Conservation (phyloP, 2,113 vertebrate species). For the Phalacrocorax aristotelis region DNA sequence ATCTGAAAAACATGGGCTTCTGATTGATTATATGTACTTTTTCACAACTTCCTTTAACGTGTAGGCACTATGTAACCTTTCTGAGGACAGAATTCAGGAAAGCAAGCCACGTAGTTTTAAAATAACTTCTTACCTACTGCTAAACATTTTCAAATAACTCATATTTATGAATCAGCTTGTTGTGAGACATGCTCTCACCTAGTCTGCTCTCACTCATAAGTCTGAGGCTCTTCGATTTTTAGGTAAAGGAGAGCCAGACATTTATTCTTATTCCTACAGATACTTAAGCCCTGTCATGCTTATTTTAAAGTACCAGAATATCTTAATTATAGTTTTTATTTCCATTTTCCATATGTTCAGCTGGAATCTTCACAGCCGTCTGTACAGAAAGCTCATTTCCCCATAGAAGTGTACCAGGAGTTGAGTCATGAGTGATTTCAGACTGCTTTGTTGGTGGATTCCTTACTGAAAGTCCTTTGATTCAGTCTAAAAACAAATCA, state of each 20-base stretch:
- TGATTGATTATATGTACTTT: not conserved
- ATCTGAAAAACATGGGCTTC: not conserved
- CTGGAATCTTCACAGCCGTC: not conserved
- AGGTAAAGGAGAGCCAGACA: not conserved
- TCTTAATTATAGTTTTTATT: not conserved
- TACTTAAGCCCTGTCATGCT: not conserved
- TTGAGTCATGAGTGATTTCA: not conserved
- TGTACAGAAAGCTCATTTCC: not conserved
- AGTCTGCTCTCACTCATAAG: not conserved
- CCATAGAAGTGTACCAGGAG: not conserved
- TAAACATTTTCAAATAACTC: not conserved
- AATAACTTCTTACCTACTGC: not conserved
- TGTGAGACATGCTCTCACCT: not conserved
- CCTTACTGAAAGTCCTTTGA: not conserved
- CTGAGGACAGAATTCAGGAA: not conserved
- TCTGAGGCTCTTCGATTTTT: not conserved
- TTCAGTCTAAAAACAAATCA: not conserved
- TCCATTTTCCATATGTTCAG: not conserved
- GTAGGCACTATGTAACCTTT: not conserved
- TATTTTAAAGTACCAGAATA: not conserved
- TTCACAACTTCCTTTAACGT: not conserved
- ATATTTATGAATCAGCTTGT: not conserved
- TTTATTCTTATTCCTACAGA: not conserved
- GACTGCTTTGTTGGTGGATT: not conserved
- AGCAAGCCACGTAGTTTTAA: not conserved